Conservation (phyloP, 2,113 vertebrate species). For the Burhinus bistriatus region DNA sequence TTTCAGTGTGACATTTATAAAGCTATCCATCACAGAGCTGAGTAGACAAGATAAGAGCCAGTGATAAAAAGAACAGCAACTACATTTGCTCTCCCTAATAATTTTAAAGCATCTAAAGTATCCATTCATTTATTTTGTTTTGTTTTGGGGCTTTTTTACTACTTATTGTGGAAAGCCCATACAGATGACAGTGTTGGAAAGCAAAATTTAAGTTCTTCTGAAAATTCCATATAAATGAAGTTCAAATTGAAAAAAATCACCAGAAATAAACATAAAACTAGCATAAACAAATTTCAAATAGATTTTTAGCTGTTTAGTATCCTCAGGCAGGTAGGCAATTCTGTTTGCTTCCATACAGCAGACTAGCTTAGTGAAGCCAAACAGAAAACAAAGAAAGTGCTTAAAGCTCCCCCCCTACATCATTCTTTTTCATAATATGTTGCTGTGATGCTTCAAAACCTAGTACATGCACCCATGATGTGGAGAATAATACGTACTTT, state of each 20-base stretch:
- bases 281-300: not conserved
- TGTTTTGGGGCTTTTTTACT: not conserved
- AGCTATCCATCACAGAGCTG: not conserved
- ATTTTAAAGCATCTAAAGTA: not conserved
- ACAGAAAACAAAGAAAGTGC: not conserved
- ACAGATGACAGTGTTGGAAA: not conserved
- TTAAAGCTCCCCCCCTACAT: rapidly evolving
- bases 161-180: not conserved
- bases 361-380: not conserved
- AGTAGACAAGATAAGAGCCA: not conserved
- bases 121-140: not conserved
- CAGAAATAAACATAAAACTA: not conserved
- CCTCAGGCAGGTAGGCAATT: not conserved
- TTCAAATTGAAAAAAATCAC: not conserved
- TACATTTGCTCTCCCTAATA: not conserved
- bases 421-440: not conserved
- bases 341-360: not conserved
- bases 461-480: not conserved
- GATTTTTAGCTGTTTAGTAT: not conserved
- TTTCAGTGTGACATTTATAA: not conserved
- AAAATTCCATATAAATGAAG: not conserved
- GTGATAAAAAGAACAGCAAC: not conserved
- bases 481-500: not conserved
- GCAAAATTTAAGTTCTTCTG: not conserved
- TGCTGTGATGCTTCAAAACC: not conserved